These are phyloP conservation scores for Epicampocera succincta DNA, from an alignment of 2,888 invertebrate genomes.

Conservation along the genomic window DNA sequence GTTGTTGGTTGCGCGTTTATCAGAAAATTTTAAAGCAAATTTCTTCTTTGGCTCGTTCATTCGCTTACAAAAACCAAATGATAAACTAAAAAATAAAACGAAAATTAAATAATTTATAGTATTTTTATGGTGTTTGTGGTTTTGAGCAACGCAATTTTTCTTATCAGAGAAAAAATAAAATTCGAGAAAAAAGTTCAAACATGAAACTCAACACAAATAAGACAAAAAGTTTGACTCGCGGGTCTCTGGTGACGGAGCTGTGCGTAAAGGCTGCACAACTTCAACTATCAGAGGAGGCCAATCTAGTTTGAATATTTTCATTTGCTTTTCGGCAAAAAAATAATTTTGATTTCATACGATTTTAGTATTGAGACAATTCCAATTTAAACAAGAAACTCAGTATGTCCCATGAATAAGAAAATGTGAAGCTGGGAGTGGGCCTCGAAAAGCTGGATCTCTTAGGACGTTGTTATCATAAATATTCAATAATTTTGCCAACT, in stretches of 20 bases:
- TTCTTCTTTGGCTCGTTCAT: slow-evolving; percentile 18
- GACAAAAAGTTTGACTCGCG: neutral
- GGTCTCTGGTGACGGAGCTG: neutral
- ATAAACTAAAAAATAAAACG: slow-evolving; percentile 36
- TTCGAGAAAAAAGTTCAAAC: slow-evolving; percentile 15
- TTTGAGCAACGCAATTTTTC: slow-evolving; percentile 61
- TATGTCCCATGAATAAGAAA: too few species aligned
- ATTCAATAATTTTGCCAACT: too few species aligned
- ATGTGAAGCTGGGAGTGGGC: too few species aligned
- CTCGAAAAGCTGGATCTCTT: too few species aligned
- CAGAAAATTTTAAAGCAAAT: slow-evolving; percentile 48
- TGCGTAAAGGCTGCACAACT: slow-evolving; percentile 10
- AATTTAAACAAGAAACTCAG: too few species aligned
- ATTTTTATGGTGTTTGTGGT: slow-evolving; percentile 59
- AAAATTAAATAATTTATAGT: slow-evolving; percentile 38
- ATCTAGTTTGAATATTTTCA: too few species aligned
- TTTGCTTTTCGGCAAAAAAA: too few species aligned
- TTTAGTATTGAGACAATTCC: too few species aligned
- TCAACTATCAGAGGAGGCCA: too few species aligned
- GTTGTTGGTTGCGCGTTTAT: slow-evolving; percentile 46
- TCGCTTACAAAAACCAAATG: slow-evolving; percentile 43
- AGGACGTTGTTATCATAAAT: too few species aligned
- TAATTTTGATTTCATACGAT: too few species aligned
- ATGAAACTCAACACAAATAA: slow-evolving; percentile 17
- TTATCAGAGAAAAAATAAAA: slow-evolving; percentile 41